These are phyloP conservation scores for Actias luna DNA, from an alignment of 2,888 invertebrate species.

Conservation along the genomic window DNA sequence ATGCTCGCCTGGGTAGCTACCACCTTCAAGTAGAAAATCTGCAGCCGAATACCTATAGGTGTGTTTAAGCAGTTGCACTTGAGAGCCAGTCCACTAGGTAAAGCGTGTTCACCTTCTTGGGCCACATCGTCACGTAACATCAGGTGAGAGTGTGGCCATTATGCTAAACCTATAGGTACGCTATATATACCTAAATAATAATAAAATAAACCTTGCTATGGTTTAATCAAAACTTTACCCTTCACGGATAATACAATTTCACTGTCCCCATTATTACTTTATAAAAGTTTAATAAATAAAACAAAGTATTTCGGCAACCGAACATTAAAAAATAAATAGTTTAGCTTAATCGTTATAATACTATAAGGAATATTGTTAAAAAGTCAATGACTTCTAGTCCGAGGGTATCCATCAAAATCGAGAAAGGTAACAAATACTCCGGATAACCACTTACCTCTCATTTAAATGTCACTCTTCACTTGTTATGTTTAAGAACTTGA, in stretches of 20 bases:
- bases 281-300: neutral
- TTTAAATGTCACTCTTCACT: conserved; percentile 32
- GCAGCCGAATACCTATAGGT: no score
- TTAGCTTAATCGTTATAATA: neutral
- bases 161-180: no score
- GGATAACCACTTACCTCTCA: conserved; percentile 41
- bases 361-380: neutral
- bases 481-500: conserved; percentile 28
- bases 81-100: no score
- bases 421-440: conserved; percentile 10
- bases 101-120: no score
- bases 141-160: no score
- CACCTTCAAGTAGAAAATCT: no score
- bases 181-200: no score
- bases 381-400: neutral
- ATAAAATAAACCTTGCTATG: neutral
- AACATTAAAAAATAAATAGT: neutral
- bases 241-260: neutral
- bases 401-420: neutral
- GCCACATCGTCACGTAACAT: no score
- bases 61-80: no score
- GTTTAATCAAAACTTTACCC: no score
- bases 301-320: neutral
- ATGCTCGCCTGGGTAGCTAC: no score
- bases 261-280: neutral